phyloP scores from a whole-genome alignment of 2,113 vertebrate species.

The Vidua chalybeata region DNA sequence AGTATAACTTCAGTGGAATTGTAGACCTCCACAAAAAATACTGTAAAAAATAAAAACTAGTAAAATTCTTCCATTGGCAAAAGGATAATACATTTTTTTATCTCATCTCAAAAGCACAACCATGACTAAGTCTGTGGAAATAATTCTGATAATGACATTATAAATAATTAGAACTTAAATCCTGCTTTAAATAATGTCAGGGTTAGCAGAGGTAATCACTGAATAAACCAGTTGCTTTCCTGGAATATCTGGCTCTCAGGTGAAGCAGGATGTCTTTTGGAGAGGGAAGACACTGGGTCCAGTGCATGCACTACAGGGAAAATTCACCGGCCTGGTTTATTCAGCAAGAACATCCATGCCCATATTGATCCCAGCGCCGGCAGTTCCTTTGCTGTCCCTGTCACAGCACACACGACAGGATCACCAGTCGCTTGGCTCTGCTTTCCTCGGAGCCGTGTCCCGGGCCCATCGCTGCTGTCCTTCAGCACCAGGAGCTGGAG shows the following conservation, averaged over 20 bases:
- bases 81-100: neutral
- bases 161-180: neutral
- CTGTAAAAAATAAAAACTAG: neutral
- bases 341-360: neutral
- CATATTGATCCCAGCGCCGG: neutral
- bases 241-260: neutral
- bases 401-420: fast-evolving
- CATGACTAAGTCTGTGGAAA: neutral
- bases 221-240: neutral
- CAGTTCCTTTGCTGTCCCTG: neutral
- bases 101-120: neutral
- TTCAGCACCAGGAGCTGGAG: neutral
- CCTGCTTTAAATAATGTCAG: neutral
- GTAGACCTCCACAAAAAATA: neutral
- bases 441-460: no score
- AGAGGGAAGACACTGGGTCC: neutral
- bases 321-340: neutral
- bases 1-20: neutral
- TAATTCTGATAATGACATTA: neutral
- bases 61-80: neutral
- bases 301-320: neutral
- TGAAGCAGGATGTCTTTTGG: neutral
- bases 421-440: neutral
- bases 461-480: neutral
- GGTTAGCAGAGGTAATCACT: neutral